Percentiles rank a stretch among this genome's conserved stretches.
Evolutionary conservation across 2,888 invertebrate genomes (phyloP).

Genomic region (Phortica okadai): DNA sequence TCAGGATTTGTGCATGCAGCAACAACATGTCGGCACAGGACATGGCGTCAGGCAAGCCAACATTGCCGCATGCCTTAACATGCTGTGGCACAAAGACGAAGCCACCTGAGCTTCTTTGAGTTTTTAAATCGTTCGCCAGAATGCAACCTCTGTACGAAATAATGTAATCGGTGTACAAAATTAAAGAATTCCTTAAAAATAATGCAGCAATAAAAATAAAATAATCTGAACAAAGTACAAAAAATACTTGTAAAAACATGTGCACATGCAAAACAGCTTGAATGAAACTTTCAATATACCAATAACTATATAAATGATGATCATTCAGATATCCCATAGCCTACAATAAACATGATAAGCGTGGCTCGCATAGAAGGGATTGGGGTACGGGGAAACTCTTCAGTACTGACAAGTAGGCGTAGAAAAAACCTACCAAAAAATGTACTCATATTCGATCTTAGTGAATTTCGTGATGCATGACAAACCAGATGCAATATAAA

Average conservation of each 20-base stretch:
- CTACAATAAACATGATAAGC: too few species aligned
- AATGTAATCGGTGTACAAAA: neutral
- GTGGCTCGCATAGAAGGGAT: too few species aligned
- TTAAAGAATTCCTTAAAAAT: slow-evolving; percentile 8
- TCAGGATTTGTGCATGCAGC: slow-evolving; percentile 22
- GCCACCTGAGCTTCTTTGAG: slow-evolving; percentile 16
- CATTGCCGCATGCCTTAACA: neutral
- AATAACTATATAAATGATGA: too few species aligned
- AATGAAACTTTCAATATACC: too few species aligned
- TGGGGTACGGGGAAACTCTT: too few species aligned
- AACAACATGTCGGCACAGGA: neutral
- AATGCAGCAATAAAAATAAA: slow-evolving; percentile 5
- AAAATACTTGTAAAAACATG: neutral
- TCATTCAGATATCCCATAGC: too few species aligned
- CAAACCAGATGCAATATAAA: too few species aligned
- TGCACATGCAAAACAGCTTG: neutral
- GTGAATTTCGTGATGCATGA: too few species aligned
- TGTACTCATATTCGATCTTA: too few species aligned
- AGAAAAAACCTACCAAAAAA: too few species aligned
- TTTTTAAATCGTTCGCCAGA: neutral
- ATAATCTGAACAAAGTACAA: neutral
- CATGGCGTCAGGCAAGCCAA: neutral
- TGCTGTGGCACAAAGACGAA: neutral
- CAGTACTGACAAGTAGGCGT: too few species aligned
- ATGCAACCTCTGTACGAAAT: slow-evolving; percentile 8